These are phyloP conservation scores for Crax fasciolata DNA, from an alignment of 2,797 vertebrate genomes.

Conservation along the genomic window DNA sequence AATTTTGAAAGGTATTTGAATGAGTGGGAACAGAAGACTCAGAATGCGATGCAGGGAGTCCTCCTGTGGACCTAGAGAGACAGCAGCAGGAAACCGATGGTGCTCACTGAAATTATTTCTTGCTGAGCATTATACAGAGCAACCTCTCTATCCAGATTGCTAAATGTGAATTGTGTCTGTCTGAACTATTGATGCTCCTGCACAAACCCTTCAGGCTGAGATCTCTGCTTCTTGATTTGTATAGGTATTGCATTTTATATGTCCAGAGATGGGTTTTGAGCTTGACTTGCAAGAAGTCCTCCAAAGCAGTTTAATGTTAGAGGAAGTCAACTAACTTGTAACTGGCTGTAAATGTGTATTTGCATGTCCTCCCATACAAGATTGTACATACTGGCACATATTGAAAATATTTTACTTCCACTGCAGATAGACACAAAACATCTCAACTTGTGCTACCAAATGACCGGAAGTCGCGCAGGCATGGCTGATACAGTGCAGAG, in stretches of 20 bases:
- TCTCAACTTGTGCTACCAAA: not conserved
- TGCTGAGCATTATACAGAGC: rapidly evolving
- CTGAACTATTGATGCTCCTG: rapidly evolving
- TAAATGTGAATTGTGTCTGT: rapidly evolving
- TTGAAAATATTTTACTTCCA: not conserved
- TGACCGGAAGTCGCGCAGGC: not conserved
- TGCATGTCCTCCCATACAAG: rapidly evolving
- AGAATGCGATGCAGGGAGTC: not conserved
- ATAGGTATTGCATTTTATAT: not conserved
- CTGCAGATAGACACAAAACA: not conserved
- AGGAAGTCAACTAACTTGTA: not conserved
- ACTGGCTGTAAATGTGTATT: not conserved
- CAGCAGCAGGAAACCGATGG: not conserved
- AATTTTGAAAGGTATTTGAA: not conserved
- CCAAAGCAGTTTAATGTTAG: not conserved
- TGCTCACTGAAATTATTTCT: not conserved
- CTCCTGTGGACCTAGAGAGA: not conserved
- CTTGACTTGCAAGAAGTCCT: not conserved
- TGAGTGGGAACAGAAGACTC: not conserved
- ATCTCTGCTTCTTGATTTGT: not conserved
- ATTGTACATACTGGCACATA: not conserved
- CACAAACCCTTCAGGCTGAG: not conserved
- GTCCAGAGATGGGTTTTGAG: not conserved
- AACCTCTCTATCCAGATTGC: not conserved
- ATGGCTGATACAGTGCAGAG: not conserved